Percentiles rank a stretch among this genome's conserved stretches.
These are phyloP conservation scores for Drosophila mimetica DNA, from an alignment of 2,888 invertebrate genomes.

Conservation along the genomic window DNA sequence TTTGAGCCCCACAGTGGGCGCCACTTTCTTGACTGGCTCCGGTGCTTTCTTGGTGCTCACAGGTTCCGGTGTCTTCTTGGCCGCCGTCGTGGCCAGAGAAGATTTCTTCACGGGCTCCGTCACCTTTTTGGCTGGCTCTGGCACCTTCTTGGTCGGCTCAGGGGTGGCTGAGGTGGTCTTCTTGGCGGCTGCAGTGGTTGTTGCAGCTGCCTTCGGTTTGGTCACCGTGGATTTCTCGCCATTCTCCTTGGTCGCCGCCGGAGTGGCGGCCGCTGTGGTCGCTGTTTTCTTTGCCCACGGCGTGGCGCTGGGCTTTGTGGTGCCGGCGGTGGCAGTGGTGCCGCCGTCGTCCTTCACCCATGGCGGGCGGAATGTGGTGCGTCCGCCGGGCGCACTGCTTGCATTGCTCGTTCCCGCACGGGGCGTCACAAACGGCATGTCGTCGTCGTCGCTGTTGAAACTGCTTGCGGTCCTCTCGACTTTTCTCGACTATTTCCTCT, in stretches of 20 bases:
- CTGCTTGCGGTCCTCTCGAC: conserved; percentile 29
- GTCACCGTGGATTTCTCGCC: conserved; percentile 36
- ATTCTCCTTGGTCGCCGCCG: conserved; percentile 34
- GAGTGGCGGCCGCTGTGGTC: conserved; percentile 14
- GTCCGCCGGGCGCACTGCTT: conserved; percentile 82
- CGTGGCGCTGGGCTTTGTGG: conserved; percentile 63
- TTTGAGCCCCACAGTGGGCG: conserved; percentile 43
- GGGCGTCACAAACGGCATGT: conserved; percentile 83
- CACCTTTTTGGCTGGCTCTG: conserved; percentile 42
- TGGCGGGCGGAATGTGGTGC: conserved; percentile 88
- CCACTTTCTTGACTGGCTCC: conserved; percentile 53
- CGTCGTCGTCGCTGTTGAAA: conserved; percentile 17
- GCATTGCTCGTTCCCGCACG: conserved; percentile 69
- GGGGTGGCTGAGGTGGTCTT: conserved; percentile 59
- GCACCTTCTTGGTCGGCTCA: conserved; percentile 46
- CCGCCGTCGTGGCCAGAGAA: conserved; percentile 21
- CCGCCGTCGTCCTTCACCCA: conserved; percentile 87
- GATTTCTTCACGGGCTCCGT: conserved; percentile 62
- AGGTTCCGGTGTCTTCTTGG: conserved; percentile 57
- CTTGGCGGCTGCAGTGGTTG: conserved; percentile 44
- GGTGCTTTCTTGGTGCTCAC: conserved; percentile 63
- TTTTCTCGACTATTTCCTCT: conserved; percentile 5
- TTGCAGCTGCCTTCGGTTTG: conserved; percentile 42
- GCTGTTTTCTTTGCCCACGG: conserved; percentile 65
- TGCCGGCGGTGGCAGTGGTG: conserved; percentile 79